Evolutionary conservation across 2,113 vertebrate genomes (phyloP), one percentile per base, ranked within the genome.

Genomic region (Corythaeola cristata): DNA sequence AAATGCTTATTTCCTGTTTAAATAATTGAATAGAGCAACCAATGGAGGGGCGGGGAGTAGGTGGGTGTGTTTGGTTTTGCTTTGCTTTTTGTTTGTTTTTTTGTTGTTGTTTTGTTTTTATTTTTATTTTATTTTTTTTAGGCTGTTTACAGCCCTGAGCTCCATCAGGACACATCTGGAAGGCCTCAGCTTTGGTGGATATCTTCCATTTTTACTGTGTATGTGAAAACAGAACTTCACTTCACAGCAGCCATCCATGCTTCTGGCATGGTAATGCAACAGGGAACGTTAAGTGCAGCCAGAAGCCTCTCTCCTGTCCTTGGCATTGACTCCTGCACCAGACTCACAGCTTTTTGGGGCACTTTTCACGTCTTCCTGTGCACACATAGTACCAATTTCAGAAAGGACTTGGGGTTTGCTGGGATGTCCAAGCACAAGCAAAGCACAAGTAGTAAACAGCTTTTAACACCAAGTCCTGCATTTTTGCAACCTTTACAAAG

Each of bases 291-390:
- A 11, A 15, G 22, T 3, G 20, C 21, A 49, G 64, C 9, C 83
- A 82, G 60, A 26, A 62, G 30, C 37, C 19, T 45, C 55, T 39
- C 23, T 59, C 19, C 32, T 44, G 27, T 9, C n/a, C 11, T n/a
- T 45, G 8, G 3, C 11, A 8, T 11, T 41, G 26, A 3, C 39
- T 68, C 76, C 87, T 86, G 41, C n/a, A 69, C 4, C n/a, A 88
- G 39, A 16, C 33, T 5, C 26, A 11, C 49, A 87, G 24, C 47
- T 88, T n/a, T 63, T 49, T 18, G 5, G 27, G 45, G 3, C 13
- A 27, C 8, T 39, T 67, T 14, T 47, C 24, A 1, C 1, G 6
- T 3, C 50, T 33, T 33, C 12, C 35, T n/a, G 4, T 6, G 39
- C 28, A 9, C 19, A 33, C 7, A 33, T 3, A 64, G 8, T 11